phyloP scores from a whole-genome alignment of 2,797 vertebrate species.

The Strix occidentalis region DNA sequence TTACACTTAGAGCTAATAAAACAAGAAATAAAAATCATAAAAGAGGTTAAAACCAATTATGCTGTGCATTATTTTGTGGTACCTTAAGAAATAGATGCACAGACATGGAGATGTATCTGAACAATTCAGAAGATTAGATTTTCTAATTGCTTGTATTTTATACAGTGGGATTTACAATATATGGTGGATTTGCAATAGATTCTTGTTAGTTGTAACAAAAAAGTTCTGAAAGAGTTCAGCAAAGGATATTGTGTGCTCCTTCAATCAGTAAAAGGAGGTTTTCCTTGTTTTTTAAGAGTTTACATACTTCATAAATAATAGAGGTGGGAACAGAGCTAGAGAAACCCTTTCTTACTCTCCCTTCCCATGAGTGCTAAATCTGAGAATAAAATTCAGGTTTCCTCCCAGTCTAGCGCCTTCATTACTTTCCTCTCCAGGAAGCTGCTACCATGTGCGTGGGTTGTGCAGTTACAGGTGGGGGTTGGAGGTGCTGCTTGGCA shows the following conservation, averaged over 20 bases:
- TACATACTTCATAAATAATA: background rate
- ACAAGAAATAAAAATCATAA: background rate
- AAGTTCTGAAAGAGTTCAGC: background rate
- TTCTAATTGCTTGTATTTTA: background rate
- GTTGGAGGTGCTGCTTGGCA: background rate
- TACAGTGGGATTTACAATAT: background rate
- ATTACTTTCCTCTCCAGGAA: background rate
- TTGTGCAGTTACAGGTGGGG: too few relatives aligned
- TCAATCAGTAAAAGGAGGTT: background rate
- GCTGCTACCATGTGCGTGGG: accelerated
- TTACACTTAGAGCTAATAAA: background rate
- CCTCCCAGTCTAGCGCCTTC: background rate
- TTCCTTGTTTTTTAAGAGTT: background rate
- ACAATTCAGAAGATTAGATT: background rate
- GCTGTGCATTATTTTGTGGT: background rate
- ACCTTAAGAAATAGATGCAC: background rate
- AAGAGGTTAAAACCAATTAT: background rate
- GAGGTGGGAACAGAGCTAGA: background rate
- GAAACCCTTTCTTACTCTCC: background rate
- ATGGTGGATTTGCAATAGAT: background rate
- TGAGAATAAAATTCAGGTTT: background rate
- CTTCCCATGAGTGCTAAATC: background rate
- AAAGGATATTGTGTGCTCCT: background rate
- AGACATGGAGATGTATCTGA: background rate
- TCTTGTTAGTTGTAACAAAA: background rate